A percentile compares a stretch with the other conserved stretches of the same genome.
Evolutionary conservation across 2,888 invertebrate genomes (phyloP).

Genomic region (Lithosia quadra): DNA sequence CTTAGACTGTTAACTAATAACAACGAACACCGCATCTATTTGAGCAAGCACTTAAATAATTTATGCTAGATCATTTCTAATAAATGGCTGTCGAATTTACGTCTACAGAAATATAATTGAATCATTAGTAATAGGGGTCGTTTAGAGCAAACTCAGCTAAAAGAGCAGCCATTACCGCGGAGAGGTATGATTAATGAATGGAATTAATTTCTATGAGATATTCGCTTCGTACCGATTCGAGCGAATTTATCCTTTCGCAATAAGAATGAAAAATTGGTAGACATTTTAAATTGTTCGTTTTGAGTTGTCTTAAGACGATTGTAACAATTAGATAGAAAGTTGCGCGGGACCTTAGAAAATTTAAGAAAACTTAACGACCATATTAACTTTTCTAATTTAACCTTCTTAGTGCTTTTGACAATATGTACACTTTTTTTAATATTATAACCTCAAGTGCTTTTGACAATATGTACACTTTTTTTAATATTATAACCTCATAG

Average conservation of each 20-base stretch:
- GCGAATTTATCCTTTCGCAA: conserved; percentile 24
- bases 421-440: too few relatives aligned
- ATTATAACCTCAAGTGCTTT: too few relatives aligned
- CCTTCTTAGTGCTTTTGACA: too few relatives aligned
- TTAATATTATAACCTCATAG: too few relatives aligned
- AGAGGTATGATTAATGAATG: conserved; percentile 47
- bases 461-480: too few relatives aligned
- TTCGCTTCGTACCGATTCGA: conserved; percentile 25
- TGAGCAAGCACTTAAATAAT: not conserved
- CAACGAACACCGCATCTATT: not conserved
- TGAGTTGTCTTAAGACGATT: not conserved
- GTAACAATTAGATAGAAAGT: too few relatives aligned
- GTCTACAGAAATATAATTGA: not conserved
- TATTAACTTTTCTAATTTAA: too few relatives aligned
- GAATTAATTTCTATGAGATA: conserved; percentile 21
- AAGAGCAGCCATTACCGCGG: conserved; percentile 32
- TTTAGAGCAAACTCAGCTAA: conserved; percentile 21
- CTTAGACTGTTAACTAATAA: not conserved
- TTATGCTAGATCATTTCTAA: not conserved
- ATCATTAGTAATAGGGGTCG: conserved; percentile 8
- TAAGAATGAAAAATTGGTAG: not conserved
- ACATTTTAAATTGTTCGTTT: not conserved
- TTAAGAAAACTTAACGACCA: too few relatives aligned
- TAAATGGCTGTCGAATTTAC: too few relatives aligned
- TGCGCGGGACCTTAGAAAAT: too few relatives aligned